Percentiles rank a stretch among this genome's conserved stretches.
Evolutionary conservation across 1,140 invertebrate species (phyloP).

Genomic region (Leptinotarsa texana): DNA sequence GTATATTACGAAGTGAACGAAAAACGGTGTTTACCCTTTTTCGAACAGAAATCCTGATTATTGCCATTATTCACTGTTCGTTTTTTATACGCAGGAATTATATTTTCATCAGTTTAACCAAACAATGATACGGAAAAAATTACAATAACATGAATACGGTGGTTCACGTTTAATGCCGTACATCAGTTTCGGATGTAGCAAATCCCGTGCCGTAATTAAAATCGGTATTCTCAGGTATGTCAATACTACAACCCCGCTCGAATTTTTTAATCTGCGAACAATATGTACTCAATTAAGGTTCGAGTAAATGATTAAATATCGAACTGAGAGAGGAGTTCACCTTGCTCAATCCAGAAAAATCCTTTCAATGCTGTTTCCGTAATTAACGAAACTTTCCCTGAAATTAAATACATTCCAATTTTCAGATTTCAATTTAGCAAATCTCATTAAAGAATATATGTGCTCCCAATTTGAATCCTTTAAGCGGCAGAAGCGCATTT

Average conservation of each 20-base stretch:
- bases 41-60: no score
- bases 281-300: neutral
- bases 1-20: no score
- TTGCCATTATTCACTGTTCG: no score
- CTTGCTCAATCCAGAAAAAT: neutral
- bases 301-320: conserved; percentile 8
- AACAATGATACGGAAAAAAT: no score
- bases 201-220: no score
- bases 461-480: neutral
- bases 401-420: conserved; percentile 9
- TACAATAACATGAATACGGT: no score
- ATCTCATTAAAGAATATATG: neutral
- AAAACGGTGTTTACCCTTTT: no score
- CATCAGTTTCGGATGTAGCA: no score
- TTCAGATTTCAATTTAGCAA: neutral
- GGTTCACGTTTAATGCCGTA: no score
- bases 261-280: neutral
- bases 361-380: neutral
- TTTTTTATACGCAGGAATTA: no score
- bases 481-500: neutral
- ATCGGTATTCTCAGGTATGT: neutral
- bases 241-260: neutral
- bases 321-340: neutral
- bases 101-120: no score
- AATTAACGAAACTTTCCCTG: neutral